These are phyloP conservation scores for Hybos culiciformis DNA, from an alignment of 2,888 invertebrate genomes.

Conservation along the genomic window DNA sequence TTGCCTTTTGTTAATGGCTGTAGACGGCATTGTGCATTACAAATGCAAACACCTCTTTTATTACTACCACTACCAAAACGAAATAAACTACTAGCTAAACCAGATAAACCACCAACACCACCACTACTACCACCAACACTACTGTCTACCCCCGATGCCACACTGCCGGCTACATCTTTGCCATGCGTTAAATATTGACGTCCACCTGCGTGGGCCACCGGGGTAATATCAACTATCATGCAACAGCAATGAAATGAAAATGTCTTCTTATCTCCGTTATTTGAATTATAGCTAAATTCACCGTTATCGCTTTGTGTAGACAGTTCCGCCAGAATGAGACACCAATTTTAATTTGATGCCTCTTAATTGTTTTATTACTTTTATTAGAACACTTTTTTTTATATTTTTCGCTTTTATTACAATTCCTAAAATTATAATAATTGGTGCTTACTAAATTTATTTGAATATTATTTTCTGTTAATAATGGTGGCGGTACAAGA, in stretches of 20 bases:
- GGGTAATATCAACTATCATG: slow-evolving; percentile 39
- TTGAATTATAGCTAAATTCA: slow-evolving; percentile 27
- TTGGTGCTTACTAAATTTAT: not conserved
- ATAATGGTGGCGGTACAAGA: too few species aligned
- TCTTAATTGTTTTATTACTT: not conserved
- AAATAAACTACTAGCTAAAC: slow-evolving; percentile 33
- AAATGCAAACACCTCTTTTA: slow-evolving; percentile 33
- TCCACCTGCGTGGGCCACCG: slow-evolving; percentile 34
- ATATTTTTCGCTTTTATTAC: not conserved
- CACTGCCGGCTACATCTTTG: slow-evolving; percentile 36
- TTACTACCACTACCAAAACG: slow-evolving; percentile 29
- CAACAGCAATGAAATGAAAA: slow-evolving; percentile 39
- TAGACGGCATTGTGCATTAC: slow-evolving; percentile 32
- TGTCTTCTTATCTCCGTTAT: slow-evolving; percentile 34
- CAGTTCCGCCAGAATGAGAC: slow-evolving; percentile 38
- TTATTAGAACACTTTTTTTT: not conserved
- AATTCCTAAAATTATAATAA: not conserved
- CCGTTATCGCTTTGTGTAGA: slow-evolving; percentile 26
- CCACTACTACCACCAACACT: slow-evolving; percentile 23
- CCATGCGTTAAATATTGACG: slow-evolving; percentile 31
- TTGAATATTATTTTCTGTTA: not conserved
- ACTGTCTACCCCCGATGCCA: slow-evolving; percentile 26
- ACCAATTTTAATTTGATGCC: slow-evolving; percentile 13
- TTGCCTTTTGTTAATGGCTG: slow-evolving; percentile 28
- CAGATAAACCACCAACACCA: slow-evolving; percentile 26